These are phyloP conservation scores for Tetanocera ferruginea DNA, from an alignment of 2,888 invertebrate genomes.

Conservation along the genomic window DNA sequence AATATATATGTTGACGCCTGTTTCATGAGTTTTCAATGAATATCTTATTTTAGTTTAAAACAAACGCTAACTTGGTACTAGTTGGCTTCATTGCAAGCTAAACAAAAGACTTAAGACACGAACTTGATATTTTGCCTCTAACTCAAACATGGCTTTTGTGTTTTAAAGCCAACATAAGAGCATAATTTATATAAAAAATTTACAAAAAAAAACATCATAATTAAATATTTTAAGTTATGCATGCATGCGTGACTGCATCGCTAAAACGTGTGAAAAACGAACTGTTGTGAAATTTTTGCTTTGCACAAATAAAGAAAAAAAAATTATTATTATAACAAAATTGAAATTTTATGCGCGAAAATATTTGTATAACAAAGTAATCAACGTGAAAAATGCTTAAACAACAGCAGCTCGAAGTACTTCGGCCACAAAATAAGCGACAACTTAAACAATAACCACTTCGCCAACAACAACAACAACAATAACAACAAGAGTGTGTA, in stretches of 20 bases:
- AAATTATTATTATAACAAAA: background rate
- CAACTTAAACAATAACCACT: slow-evolving; percentile 33
- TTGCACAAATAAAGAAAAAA: background rate
- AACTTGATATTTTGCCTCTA: background rate
- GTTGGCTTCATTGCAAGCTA: too few relatives aligned
- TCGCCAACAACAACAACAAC: slow-evolving; percentile 9
- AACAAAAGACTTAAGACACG: slow-evolving; percentile 12
- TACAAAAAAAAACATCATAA: background rate
- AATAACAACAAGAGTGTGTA: slow-evolving; percentile 25
- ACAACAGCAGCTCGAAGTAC: slow-evolving; percentile 26
- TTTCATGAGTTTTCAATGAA: too few relatives aligned
- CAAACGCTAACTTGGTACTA: too few relatives aligned
- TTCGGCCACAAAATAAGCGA: background rate
- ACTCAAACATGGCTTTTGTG: background rate
- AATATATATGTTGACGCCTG: too few relatives aligned
- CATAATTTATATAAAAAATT: background rate
- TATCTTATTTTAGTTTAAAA: too few relatives aligned
- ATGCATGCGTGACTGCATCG: background rate
- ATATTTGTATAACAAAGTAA: slow-evolving; percentile 34
- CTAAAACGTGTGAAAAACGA: background rate
- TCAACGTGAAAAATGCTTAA: slow-evolving; percentile 38
- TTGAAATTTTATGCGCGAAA: slow-evolving; percentile 9
- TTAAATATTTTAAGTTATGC: background rate
- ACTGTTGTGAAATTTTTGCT: background rate
- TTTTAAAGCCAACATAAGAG: too few relatives aligned